These are phyloP conservation scores for Agonum fuliginosum DNA, from an alignment of 2,888 invertebrate species.

Conservation along the genomic window DNA sequence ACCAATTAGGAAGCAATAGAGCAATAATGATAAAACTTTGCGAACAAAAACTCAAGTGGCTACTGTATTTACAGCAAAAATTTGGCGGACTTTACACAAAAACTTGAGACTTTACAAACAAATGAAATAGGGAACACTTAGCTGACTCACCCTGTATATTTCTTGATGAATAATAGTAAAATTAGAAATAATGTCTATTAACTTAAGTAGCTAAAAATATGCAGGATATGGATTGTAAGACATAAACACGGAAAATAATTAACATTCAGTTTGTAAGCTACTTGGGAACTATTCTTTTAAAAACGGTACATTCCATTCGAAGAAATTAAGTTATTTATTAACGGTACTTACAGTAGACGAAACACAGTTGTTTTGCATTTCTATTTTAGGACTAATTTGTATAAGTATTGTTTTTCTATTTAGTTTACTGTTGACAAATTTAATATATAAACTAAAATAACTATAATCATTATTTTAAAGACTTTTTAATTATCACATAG, in stretches of 20 bases:
- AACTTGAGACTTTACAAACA: no score
- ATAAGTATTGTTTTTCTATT: background rate
- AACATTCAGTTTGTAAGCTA: background rate
- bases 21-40: no score
- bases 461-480: slow-evolving; percentile 1
- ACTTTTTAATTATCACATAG: background rate
- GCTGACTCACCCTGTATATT: no score
- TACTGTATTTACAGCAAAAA: no score
- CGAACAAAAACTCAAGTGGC: no score
- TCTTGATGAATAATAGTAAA: no score
- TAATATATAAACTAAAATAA: no score
- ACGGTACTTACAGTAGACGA: slow-evolving; percentile 6
- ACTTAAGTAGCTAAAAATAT: slow-evolving; percentile 9
- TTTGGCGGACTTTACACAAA: no score
- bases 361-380: background rate
- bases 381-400: background rate
- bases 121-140: no score
- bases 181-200: background rate
- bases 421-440: background rate
- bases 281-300: background rate
- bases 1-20: no score
- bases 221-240: slow-evolving; percentile 5
- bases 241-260: slow-evolving; percentile 23
- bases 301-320: slow-evolving; percentile 31
- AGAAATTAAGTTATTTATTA: slow-evolving; percentile 23